Conservation (phyloP, 2,113 vertebrate genomes). For the Protobothrops flavoviridis region DNA sequence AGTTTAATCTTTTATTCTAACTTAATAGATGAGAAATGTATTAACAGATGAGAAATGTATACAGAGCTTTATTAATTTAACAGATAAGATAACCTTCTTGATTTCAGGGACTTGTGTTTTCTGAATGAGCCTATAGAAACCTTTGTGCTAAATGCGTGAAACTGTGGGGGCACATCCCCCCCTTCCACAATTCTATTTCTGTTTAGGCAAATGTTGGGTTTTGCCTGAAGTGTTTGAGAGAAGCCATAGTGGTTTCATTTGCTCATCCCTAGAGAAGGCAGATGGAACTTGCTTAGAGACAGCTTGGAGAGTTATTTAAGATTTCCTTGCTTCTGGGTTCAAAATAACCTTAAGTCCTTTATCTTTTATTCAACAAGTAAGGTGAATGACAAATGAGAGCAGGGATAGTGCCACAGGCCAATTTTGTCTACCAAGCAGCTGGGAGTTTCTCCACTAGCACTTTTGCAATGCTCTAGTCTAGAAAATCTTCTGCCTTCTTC, state of each 20-base stretch:
- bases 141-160: background rate
- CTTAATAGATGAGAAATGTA: background rate
- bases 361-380: background rate
- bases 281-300: background rate
- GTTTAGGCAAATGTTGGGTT: background rate
- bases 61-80: background rate
- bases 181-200: background rate
- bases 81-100: background rate
- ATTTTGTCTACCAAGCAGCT: background rate
- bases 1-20: background rate
- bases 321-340: background rate
- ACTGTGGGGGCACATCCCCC: background rate
- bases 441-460: background rate
- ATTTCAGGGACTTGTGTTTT: background rate
- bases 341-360: background rate
- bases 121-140: background rate
- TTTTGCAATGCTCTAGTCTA: background rate
- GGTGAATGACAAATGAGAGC: background rate
- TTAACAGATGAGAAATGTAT: background rate
- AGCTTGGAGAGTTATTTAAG: background rate
- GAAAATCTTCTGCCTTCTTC: background rate
- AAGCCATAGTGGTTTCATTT: background rate
- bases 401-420: background rate
- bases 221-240: background rate
- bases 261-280: background rate